Percentiles rank a stretch among this genome's conserved stretches.
These are phyloP conservation scores for Adrianichthys oophorus DNA, from an alignment of 2,797 vertebrate species.

Conservation along the genomic window DNA sequence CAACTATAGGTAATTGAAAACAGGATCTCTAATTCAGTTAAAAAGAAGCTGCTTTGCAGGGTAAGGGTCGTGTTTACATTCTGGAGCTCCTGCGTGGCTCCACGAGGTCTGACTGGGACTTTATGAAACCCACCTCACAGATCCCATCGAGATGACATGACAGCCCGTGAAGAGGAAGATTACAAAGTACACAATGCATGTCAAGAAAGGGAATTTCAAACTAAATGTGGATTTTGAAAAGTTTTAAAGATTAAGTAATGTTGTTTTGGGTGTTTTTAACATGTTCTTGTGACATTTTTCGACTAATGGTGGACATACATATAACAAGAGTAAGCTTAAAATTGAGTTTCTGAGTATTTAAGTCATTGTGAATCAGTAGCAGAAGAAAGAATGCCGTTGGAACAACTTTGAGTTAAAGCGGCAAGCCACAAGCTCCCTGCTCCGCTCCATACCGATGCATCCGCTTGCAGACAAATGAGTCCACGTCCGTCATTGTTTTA, in stretches of 20 bases:
- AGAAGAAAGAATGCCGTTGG: too few species aligned
- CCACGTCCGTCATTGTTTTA: too few species aligned
- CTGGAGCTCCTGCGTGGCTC: slow-evolving; percentile 63
- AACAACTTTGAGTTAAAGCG: too few species aligned
- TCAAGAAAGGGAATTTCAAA: slow-evolving; percentile 12
- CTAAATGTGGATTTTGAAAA: slow-evolving; percentile 13
- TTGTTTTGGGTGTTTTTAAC: too few species aligned
- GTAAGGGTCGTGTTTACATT: slow-evolving; percentile 70
- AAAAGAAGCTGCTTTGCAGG: slow-evolving; percentile 63
- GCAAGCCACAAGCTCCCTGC: too few species aligned
- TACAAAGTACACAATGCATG: slow-evolving; percentile 19
- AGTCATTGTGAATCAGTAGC: too few species aligned
- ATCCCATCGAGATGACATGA: slow-evolving; percentile 50
- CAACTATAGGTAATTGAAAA: slow-evolving; percentile 68
- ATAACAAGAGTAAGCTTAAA: too few species aligned
- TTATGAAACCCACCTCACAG: slow-evolving; percentile 62
- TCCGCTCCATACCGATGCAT: too few species aligned
- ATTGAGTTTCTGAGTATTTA: too few species aligned
- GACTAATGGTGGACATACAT: too few species aligned
- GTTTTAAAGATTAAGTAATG: neutral
- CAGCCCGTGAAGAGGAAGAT: slow-evolving; percentile 8
- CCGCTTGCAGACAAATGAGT: too few species aligned
- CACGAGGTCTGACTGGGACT: slow-evolving; percentile 69
- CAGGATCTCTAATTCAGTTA: slow-evolving; percentile 63
- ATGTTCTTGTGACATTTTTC: too few species aligned